Base-by-base conservation (phyloP, 2,797 vertebrate species). In the Microctenopoma stevenorrisi region DNA sequence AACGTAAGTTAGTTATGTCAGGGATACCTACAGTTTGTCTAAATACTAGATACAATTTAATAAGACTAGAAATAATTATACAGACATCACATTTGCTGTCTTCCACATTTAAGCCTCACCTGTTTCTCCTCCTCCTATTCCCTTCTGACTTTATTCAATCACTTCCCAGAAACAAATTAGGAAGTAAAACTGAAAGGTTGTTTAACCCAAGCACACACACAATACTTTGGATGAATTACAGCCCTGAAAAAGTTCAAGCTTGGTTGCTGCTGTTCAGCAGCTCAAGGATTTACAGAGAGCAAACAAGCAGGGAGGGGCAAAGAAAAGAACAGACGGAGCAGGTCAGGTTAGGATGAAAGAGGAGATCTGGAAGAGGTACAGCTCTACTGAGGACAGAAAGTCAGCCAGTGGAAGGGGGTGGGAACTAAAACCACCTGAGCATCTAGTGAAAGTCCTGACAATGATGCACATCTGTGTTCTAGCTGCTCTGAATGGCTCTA, bases 221-320 rank as follows among this genome's bases (percentile, higher is more conserved):
- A 18, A 44, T 40, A 44, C 7, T 10, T 14, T 37, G 40, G 5
- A 43, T 76, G 70, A 82, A 46, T 83, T 83, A 82, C 56, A 63
- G 56, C 74, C 69, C 44, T 3, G 33, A 48, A 60, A 51, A 76
- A 75, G 54, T 49, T 37, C 11, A 54, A 53, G 56, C 70, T 72
- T 22, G 64, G 57, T 61, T n/a, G 42, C 68, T 74, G 53, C 25
- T 59, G 43, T 49, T 64, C 11, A 69, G 85, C 83, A 89, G 65
- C 77, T 90, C 83, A 91, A 92, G 86, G 91, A 85, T 79, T 88
- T 78, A 74, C 58, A 5, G 68, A 70, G 70, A 76, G 81, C 59
- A 72, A 64, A 69, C 15, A 3, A 50, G 53, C 35, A 40, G 22
- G 48, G 26, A 14, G 30, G 9, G 30, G 30, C 38, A 33, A 22